phyloP scores from a whole-genome alignment of 2,113 vertebrate species.

The Ursus arctos region DNA sequence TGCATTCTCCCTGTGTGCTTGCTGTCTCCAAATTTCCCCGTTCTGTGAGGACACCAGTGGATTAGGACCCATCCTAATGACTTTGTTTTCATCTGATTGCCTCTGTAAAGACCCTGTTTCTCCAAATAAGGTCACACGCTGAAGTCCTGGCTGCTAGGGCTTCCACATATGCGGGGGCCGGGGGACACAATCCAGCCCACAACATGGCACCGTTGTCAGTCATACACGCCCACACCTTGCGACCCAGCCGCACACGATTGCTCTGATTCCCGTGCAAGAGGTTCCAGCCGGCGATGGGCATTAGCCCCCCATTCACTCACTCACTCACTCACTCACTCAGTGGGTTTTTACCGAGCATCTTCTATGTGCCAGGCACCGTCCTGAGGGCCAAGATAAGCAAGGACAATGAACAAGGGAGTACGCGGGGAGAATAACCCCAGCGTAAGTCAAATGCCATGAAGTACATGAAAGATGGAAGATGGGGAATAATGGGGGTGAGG shows the following conservation, averaged over 20 bases:
- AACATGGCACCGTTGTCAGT: too few relatives aligned
- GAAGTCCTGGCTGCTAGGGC: neutral
- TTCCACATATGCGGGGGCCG: fast-evolving
- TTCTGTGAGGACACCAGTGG: neutral
- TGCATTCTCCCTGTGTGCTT: fast-evolving
- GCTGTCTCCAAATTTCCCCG: neutral
- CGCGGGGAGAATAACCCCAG: neutral
- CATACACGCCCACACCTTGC: neutral
- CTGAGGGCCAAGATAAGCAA: neutral
- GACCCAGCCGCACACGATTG: neutral
- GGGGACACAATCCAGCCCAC: neutral
- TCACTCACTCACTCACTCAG: neutral
- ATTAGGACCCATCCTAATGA: neutral
- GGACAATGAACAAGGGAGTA: neutral
- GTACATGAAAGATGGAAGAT: neutral
- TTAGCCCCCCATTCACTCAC: too few relatives aligned
- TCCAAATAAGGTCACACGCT: neutral
- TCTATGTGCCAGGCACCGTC: neutral
- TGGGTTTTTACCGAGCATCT: neutral
- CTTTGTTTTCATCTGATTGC: neutral
- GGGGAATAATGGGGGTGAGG: neutral
- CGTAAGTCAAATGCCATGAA: fast-evolving
- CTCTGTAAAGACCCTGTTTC: neutral
- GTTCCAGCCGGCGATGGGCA: neutral
- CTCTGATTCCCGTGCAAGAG: neutral